A percentile compares a stretch with the other conserved stretches of the same genome.
Evolutionary conservation across 2,888 invertebrate genomes (phyloP).

Genomic region (Torymus tubicola): DNA sequence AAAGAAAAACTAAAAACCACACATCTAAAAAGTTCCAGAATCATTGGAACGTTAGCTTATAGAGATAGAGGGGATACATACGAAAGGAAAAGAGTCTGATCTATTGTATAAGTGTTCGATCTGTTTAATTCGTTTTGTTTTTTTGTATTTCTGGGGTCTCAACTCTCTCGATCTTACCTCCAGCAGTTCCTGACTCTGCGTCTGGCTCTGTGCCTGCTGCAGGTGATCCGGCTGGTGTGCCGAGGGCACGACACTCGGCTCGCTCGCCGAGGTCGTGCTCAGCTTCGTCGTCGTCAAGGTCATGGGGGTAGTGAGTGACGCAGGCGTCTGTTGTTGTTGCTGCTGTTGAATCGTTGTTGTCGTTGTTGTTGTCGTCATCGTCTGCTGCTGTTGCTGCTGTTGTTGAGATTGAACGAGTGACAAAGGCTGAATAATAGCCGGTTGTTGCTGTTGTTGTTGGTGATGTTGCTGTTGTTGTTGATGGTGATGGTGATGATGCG

Average conservation of each 20-base stretch:
- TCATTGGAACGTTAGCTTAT: background rate
- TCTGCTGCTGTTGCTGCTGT: constrained; percentile 54
- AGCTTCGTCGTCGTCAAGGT: constrained; percentile 53
- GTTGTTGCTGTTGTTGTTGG: constrained; percentile 38
- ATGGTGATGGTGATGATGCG: constrained; percentile 56
- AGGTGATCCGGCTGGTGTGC: constrained; percentile 69
- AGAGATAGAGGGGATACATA: background rate
- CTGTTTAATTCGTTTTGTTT: constrained; percentile 9
- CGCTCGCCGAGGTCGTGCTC: constrained; percentile 55
- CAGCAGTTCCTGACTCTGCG: constrained; percentile 75
- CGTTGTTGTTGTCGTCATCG: constrained; percentile 52
- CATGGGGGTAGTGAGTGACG: constrained; percentile 58
- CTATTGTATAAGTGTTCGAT: background rate
- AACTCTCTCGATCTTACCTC: constrained; percentile 72
- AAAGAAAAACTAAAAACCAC: too few relatives aligned
- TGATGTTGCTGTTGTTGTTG: constrained; percentile 49
- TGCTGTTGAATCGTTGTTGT: constrained; percentile 53
- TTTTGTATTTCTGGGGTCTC: constrained; percentile 37
- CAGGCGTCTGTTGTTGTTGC: constrained; percentile 56
- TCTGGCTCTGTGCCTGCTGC: constrained; percentile 73
- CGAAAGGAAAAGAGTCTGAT: constrained; percentile 24
- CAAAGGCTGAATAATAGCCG: constrained; percentile 54
- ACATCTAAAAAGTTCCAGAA: too few relatives aligned
- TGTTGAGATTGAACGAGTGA: constrained; percentile 51
- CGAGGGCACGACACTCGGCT: constrained; percentile 55